Evolutionary conservation across 2,113 vertebrate genomes (phyloP), one percentile per base, ranked within the genome.

Genomic region (Ahaetulla prasina): DNA sequence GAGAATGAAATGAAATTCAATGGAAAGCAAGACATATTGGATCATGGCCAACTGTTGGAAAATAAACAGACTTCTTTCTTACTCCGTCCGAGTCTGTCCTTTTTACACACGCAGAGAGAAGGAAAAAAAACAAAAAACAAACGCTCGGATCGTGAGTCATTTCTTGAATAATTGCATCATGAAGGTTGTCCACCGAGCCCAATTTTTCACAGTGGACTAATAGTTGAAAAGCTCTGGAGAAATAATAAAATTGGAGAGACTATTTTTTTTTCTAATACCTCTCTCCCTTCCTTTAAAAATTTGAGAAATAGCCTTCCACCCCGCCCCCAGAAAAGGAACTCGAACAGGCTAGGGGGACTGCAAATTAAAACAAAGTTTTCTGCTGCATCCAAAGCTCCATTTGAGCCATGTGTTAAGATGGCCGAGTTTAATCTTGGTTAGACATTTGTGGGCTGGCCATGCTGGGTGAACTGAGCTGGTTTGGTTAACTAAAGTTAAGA

Each of bases 21-120:
- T 94, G 95, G 95, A 95, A 92, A 96, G 93, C 85, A 87, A 2
- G 85, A 14, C 39, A 89, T 22, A 0, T 35, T 20, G 80, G 89
- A 86, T 52, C 25, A 8, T 20, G 92, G 85, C 92, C 92, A 60
- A 39, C n/a, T 3, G 3, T 68, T 90, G 92, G 89, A 94, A 92
- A 91, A 74, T n/a, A 95, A 97, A 88, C 96, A 97, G 96, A 95
- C 96, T 90, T 95, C 96, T 93, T 93, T 87, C 95, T 94, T 80
- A 20, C 68, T 80, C 94, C 94, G 91, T 91, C 49, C 45, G 39
- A 93, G 93, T 92, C 43, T 90, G 88, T 43, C 18, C 54, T 92
- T 93, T 80, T 94, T 91, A 88, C 25, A 91, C 63, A 87, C 23
- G 90, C 57, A 49, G 10, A 4, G 20, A 27, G 20, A 50, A 10